A percentile compares a stretch with the other conserved stretches of the same genome.
Conservation (phyloP, 2,113 vertebrate genomes). For the Nibea coibor region DNA sequence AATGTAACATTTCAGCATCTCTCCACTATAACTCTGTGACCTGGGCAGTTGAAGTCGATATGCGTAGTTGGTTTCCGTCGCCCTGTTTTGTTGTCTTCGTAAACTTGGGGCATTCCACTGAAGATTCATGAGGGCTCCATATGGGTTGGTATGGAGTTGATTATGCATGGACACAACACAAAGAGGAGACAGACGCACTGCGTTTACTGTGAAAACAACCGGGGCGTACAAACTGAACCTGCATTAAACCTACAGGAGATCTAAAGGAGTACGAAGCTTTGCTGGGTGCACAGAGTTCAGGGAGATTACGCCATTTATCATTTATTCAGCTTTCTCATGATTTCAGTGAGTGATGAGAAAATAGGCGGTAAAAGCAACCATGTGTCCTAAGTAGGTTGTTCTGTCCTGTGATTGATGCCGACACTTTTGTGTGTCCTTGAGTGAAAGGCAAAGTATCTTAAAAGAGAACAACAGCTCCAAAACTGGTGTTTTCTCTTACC, state of each 20-base stretch:
- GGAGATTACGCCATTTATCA: constrained; percentile 38
- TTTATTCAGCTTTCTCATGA: neutral
- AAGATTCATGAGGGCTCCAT: constrained; percentile 58
- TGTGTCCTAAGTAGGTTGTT: constrained; percentile 18
- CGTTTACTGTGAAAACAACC: constrained; percentile 49
- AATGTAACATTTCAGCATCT: constrained; percentile 3
- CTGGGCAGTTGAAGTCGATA: neutral
- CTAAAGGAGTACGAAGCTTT: constrained; percentile 9
- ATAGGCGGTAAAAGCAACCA: constrained; percentile 38
- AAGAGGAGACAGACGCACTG: constrained; percentile 42
- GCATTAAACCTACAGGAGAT: constrained; percentile 6
- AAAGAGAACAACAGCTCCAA: constrained; percentile 1
- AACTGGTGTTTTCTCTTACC: constrained; percentile 23
- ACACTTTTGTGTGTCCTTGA: constrained; percentile 55
- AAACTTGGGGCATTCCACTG: constrained; percentile 47
- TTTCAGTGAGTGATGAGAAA: constrained; percentile 38
- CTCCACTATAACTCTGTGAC: neutral
- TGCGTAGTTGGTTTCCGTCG: constrained; percentile 26
- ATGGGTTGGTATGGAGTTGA: constrained; percentile 44
- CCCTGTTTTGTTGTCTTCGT: constrained; percentile 45
- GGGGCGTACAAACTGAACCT: constrained; percentile 10
- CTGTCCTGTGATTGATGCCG: constrained; percentile 46
- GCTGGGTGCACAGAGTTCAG: constrained; percentile 21
- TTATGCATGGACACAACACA: constrained; percentile 47
- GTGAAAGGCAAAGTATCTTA: constrained; percentile 26